Evolutionary conservation across 2,888 invertebrate species (phyloP).

Genomic region (Amphipoea oculea): DNA sequence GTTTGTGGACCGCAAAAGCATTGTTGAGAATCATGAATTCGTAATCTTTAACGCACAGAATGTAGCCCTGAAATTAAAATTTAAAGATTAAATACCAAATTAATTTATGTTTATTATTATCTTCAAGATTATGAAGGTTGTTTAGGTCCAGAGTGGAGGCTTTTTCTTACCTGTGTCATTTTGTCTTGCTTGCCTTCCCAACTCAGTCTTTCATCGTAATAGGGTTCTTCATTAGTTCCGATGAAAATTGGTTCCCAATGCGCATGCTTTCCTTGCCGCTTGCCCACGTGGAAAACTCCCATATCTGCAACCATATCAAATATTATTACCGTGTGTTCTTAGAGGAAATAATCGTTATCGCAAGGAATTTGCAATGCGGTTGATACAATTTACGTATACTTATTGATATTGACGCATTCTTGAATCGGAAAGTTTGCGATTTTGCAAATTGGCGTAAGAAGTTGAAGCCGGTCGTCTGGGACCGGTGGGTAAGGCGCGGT

Average conservation of each 20-base stretch:
- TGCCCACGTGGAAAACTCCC: slow-evolving; percentile 96
- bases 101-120: not conserved
- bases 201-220: slow-evolving; percentile 97
- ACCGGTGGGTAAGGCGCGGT: slow-evolving; percentile 80
- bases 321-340: slow-evolving; percentile 33
- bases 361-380: slow-evolving; percentile 25
- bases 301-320: slow-evolving; percentile 84
- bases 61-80: slow-evolving; percentile 93
- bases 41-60: slow-evolving; percentile 97
- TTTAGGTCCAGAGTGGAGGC: not conserved
- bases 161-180: slow-evolving; percentile 95
- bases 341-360: slow-evolving; percentile 34
- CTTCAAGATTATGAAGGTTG: not conserved
- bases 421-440: slow-evolving; percentile 73
- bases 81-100: not conserved
- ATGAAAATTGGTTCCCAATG: slow-evolving; percentile 99
- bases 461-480: slow-evolving; percentile 78
- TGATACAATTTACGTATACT: slow-evolving; percentile 51
- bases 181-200: slow-evolving; percentile 99
- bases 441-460: slow-evolving; percentile 85
- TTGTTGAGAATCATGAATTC: slow-evolving; percentile 98
- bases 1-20: slow-evolving; percentile 97
- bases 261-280: slow-evolving; percentile 94
- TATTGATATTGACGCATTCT: slow-evolving; percentile 50
- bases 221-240: slow-evolving; percentile 96